Evolutionary conservation across 2,888 invertebrate species (phyloP).

Genomic region (Tachystola acroxantha): DNA sequence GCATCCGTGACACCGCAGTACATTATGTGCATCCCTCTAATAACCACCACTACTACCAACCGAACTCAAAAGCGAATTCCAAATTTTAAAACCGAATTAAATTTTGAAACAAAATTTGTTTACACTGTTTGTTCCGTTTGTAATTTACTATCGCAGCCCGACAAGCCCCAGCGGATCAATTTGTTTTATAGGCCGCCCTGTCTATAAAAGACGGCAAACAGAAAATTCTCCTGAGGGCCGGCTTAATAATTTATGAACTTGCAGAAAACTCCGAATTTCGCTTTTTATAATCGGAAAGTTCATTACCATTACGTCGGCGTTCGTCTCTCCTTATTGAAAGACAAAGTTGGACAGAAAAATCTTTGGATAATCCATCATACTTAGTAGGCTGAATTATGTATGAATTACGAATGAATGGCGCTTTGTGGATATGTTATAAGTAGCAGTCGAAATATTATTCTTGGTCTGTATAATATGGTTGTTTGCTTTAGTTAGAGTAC

Average conservation of each 20-base stretch:
- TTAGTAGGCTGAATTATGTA: not conserved
- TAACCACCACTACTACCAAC: not conserved
- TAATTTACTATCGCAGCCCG: slow-evolving; percentile 45
- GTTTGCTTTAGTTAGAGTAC: too few relatives aligned
- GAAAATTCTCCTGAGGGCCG: slow-evolving; percentile 41
- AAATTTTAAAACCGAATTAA: slow-evolving; percentile 3
- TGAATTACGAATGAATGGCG: too few relatives aligned
- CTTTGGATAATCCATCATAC: slow-evolving; percentile 2
- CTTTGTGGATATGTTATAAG: too few relatives aligned
- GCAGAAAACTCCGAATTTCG: slow-evolving; percentile 25
- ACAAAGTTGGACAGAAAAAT: not conserved
- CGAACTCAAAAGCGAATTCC: not conserved
- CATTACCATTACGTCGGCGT: slow-evolving; percentile 8
- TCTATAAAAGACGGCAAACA: slow-evolving; percentile 52
- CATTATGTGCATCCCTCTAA: slow-evolving; percentile 4
- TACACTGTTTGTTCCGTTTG: slow-evolving; percentile 27
- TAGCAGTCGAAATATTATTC: too few relatives aligned
- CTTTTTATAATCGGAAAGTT: slow-evolving; percentile 12
- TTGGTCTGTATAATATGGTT: too few relatives aligned
- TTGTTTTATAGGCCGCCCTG: slow-evolving; percentile 50
- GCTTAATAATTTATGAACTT: slow-evolving; percentile 48
- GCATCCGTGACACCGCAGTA: slow-evolving; percentile 7
- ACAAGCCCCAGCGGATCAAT: slow-evolving; percentile 48
- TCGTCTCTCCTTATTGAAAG: slow-evolving; percentile 5
- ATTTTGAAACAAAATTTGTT: slow-evolving; percentile 17